Percentiles rank a stretch among this genome's conserved stretches.
phyloP scores from a whole-genome alignment of 2,797 vertebrate genomes.

The Peromyscus aztecus region DNA sequence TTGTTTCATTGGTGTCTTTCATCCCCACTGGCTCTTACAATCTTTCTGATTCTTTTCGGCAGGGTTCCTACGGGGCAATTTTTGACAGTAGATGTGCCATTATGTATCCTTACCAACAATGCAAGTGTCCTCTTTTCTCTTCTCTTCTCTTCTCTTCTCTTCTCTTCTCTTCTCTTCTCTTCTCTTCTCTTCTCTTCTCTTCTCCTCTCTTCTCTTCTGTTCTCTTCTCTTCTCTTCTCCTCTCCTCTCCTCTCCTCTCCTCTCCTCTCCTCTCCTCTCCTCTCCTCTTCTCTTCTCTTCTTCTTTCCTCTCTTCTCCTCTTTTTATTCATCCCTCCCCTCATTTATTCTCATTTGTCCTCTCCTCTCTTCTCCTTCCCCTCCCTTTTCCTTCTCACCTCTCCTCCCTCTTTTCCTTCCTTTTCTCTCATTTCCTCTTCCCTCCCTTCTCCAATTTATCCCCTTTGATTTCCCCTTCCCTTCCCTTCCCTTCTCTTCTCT shows the following conservation, averaged over 20 bases:
- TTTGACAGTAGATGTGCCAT: background rate
- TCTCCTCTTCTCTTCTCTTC: background rate
- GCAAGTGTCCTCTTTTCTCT: background rate
- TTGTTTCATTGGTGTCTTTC: background rate
- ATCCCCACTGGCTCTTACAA: background rate
- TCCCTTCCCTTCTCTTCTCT: no score
- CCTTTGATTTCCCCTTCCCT: background rate
- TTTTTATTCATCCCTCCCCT: rapidly evolving
- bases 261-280: background rate
- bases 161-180: no score
- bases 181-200: no score
- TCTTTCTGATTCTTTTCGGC: background rate
- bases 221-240: background rate
- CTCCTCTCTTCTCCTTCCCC: rapidly evolving
- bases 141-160: background rate
- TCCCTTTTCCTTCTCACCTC: no score
- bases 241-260: background rate
- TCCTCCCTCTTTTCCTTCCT: no score
- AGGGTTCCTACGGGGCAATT: background rate
- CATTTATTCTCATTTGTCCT: background rate
- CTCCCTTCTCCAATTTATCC: background rate
- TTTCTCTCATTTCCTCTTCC: no score
- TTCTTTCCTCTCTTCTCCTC: background rate
- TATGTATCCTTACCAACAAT: background rate
- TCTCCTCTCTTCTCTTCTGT: no score